Conservation (phyloP, 1,140 invertebrate genomes). For the Drosophila sturtevanti region DNA sequence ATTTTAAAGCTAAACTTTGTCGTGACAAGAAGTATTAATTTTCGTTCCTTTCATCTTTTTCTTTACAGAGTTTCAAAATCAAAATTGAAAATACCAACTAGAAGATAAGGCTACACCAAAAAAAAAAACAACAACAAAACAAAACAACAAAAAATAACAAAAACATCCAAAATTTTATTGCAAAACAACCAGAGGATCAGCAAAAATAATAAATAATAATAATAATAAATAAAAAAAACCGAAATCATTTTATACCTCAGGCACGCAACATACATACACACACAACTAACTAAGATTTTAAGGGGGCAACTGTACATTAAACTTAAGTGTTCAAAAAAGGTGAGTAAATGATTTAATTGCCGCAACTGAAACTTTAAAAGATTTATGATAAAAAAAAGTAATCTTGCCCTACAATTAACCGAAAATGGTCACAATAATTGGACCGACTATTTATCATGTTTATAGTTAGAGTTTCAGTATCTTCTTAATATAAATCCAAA, state of each 20-base stretch:
- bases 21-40: constrained; percentile 14
- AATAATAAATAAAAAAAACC: constrained; percentile 11
- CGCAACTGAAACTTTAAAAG: neutral
- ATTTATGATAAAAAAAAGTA: no score
- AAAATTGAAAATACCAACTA: constrained; percentile 81
- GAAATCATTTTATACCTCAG: constrained; percentile 82
- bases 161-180: constrained; percentile 43
- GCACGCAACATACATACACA: constrained; percentile 36
- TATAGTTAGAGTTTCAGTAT: neutral
- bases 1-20: constrained; percentile 38
- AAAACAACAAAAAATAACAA: constrained; percentile 60
- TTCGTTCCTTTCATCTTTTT: constrained; percentile 17
- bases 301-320: constrained; percentile 79
- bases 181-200: constrained; percentile 56
- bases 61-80: constrained; percentile 81
- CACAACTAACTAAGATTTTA: constrained; percentile 59
- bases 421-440: no score
- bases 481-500: neutral
- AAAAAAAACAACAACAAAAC: constrained; percentile 61
- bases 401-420: neutral
- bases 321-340: constrained; percentile 82
- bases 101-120: constrained; percentile 72
- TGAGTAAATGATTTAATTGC: neutral
- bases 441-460: no score
- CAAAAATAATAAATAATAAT: constrained; percentile 14